A percentile compares a stretch with the other conserved stretches of the same genome.
phyloP scores from a whole-genome alignment of 2,797 vertebrate species.

The Galagoides demidoff region DNA sequence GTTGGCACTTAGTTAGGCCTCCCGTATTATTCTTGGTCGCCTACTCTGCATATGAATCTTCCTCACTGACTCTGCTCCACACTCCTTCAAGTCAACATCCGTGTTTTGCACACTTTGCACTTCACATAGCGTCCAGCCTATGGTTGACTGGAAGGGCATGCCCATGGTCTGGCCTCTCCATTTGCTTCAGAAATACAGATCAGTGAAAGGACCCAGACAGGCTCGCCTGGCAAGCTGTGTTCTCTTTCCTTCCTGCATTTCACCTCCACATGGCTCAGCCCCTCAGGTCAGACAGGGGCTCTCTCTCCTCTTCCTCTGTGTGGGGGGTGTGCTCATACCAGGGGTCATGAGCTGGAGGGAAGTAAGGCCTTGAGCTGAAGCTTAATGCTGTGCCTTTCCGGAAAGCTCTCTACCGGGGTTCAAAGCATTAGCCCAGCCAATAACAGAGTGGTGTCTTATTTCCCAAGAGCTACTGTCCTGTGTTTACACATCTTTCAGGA shows the following conservation, averaged over 20 bases:
- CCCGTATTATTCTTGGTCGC: neutral
- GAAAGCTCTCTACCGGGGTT: neutral
- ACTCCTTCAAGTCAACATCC: neutral
- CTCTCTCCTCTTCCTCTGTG: neutral
- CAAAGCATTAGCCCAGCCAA: neutral
- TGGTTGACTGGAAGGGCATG: neutral
- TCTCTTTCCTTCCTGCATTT: neutral
- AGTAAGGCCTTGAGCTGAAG: neutral
- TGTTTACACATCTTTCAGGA: neutral
- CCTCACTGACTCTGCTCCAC: neutral
- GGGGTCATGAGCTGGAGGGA: neutral
- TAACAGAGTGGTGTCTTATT: neutral
- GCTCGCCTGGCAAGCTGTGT: fast-evolving
- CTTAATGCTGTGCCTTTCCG: neutral
- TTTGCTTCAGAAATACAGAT: neutral
- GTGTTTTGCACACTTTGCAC: neutral
- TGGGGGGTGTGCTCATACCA: neutral
- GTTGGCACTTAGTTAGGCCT: neutral
- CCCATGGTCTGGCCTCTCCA: neutral
- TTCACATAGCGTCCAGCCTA: neutral
- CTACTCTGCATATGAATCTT: neutral
- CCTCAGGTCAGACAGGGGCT: neutral
- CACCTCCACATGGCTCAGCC: neutral
- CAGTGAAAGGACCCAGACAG: neutral
- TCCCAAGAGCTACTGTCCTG: neutral